Evolutionary conservation across 2,888 invertebrate genomes (phyloP).

Genomic region (Osmoderma eremita): DNA sequence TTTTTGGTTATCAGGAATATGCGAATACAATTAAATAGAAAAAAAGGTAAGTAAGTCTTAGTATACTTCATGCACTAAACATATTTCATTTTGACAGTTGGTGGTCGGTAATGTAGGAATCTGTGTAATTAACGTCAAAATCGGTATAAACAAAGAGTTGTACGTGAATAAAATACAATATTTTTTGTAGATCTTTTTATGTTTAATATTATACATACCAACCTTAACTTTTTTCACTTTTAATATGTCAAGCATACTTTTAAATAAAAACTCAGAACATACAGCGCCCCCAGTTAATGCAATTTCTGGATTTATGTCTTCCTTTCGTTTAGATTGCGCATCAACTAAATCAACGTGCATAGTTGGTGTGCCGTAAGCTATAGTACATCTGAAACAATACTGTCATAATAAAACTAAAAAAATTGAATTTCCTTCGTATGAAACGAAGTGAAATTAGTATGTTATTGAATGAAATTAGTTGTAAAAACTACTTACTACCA

Average conservation of each 20-base stretch:
- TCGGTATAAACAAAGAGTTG: background rate
- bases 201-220: no score
- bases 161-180: background rate
- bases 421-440: background rate
- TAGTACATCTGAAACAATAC: constrained; percentile 69
- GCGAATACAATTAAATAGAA: no score
- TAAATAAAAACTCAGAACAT: constrained; percentile 72
- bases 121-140: background rate
- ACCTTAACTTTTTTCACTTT: constrained; percentile 67
- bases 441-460: background rate
- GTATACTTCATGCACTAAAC: no score
- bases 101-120: background rate
- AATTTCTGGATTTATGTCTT: constrained; percentile 65
- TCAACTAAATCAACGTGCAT: constrained; percentile 84
- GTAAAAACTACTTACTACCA: background rate
- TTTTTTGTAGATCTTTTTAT: no score
- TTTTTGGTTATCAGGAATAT: no score
- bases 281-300: constrained; percentile 80
- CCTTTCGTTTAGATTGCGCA: constrained; percentile 63
- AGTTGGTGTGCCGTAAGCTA: constrained; percentile 83
- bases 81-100: background rate
- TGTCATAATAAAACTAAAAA: background rate
- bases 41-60: no score
- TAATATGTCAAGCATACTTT: constrained; percentile 65
- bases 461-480: background rate